Evolutionary conservation across 2,113 vertebrate genomes (phyloP).

Genomic region (Blennius ocellaris): DNA sequence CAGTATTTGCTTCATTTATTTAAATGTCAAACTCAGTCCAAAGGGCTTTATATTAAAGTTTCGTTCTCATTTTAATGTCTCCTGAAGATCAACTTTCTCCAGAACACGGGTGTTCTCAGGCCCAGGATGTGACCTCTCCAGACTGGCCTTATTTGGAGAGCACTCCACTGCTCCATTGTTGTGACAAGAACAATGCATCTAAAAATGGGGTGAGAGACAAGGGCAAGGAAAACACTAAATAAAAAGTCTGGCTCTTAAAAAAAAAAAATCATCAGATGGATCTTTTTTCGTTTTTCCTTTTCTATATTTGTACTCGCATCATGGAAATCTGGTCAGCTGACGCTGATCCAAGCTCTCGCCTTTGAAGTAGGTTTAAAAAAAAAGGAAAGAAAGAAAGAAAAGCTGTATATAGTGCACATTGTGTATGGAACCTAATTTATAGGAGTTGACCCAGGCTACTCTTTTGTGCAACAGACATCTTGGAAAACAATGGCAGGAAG

Average conservation of each 20-base stretch:
- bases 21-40: neutral
- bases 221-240: conserved; percentile 65
- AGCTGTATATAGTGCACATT: conserved; percentile 88
- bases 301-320: conserved; percentile 64
- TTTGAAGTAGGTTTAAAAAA: conserved; percentile 88
- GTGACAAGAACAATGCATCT: conserved; percentile 79
- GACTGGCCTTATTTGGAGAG: conserved; percentile 75
- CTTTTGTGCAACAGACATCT: conserved; percentile 90
- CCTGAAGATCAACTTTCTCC: conserved; percentile 54
- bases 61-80: conserved; percentile 22
- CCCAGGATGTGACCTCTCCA: conserved; percentile 64
- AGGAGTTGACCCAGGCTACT: conserved; percentile 90
- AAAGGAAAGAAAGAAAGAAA: conserved; percentile 48
- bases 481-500: conserved; percentile 98
- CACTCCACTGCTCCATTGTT: conserved; percentile 64
- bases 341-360: conserved; percentile 54
- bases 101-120: conserved; percentile 44
- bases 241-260: conserved; percentile 50
- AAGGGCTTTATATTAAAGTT: neutral
- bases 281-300: conserved; percentile 49
- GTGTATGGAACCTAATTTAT: conserved; percentile 93
- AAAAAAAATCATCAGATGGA: conserved; percentile 58
- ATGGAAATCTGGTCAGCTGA: conserved; percentile 75
- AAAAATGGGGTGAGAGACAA: conserved; percentile 59
- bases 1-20: conserved; percentile 14